Evolutionary conservation across 2,113 vertebrate genomes (phyloP), one percentile per base, ranked within the genome.

Genomic region (Rousettus leschenaultii): DNA sequence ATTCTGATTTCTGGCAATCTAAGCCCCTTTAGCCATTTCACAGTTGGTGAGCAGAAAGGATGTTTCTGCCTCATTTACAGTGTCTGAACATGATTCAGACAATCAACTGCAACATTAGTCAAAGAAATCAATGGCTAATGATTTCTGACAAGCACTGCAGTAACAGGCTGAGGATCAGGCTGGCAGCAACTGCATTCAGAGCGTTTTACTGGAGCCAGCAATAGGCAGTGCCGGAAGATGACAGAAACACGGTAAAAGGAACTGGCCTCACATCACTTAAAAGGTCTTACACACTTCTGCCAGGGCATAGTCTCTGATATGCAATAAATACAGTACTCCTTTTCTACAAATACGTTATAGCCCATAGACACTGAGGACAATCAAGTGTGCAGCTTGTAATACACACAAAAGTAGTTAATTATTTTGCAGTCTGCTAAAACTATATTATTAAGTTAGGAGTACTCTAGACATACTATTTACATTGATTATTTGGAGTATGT

Each of bases 31-130:
- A 98, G 97, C 97, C 97, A 97, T 98, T 98, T 98, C 97, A 98
- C 98, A 98, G 98, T 98, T 98, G 98, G 97, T 98, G 98, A 99
- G 98, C 98, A 98, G 98, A 96, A 97, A 99, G 98, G 99, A 99
- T 98, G 98, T 99, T 99, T 99, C 98, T 99, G 98, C 98, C 97
- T 98, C 98, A 98, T 99, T 98, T 98, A 98, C 98, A 98, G 97
- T 98, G 98, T 99, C 99, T 98, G 98, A 99, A 98, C 98, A 98
- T 97, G 98, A 98, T 98, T 99, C 98, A 99, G 98, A 99, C 98
- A 99, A 99, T 99, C 99, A 99, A 97, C 98, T 98, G 98, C 98
- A 98, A 99, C 99, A 99, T 99, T 99, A 99, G 99, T 99, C 99
- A 99, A 98, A 99, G 97, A 97, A 97, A 98, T 98, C 98, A 97